phyloP scores from a whole-genome alignment of 1,140 invertebrate genomes.

The Nilaparvata lugens region DNA sequence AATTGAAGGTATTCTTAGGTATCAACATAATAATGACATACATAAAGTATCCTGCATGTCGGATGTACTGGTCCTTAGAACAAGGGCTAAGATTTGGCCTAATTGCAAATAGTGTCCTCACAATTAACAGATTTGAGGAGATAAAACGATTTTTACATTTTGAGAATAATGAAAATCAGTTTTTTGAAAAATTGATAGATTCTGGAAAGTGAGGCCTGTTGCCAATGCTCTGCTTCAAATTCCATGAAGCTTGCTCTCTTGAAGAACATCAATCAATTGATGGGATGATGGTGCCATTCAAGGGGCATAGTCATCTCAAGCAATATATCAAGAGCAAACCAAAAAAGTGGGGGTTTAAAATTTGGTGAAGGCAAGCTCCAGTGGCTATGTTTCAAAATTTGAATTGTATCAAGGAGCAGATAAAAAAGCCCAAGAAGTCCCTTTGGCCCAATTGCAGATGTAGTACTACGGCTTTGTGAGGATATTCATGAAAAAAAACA shows the following conservation, averaged over 20 bases:
- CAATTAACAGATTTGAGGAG: constrained; percentile 26
- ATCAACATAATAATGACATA: constrained; percentile 20
- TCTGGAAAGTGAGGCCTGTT: constrained; percentile 27
- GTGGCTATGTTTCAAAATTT: constrained; percentile 28
- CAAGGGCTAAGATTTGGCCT: constrained; percentile 6
- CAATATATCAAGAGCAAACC: constrained; percentile 31
- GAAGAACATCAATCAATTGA: constrained; percentile 32
- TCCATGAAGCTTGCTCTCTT: constrained; percentile 25
- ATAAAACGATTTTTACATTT: constrained; percentile 30
- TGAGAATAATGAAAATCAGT: constrained; percentile 25
- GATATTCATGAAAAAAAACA: constrained; percentile 27
- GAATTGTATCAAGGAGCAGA: constrained; percentile 30
- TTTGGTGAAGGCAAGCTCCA: constrained; percentile 25
- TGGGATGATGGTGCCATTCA: constrained; percentile 31
- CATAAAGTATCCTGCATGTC: constrained; percentile 11
- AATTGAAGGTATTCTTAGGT: constrained; percentile 13
- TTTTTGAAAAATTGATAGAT: constrained; percentile 12
- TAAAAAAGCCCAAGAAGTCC: constrained; percentile 20
- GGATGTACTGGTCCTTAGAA: constrained; percentile 18
- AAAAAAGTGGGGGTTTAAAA: constrained; percentile 33
- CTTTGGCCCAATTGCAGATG: constrained; percentile 30
- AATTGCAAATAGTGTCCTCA: constrained; percentile 22
- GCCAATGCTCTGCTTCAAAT: constrained; percentile 21
- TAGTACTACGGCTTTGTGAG: constrained; percentile 25
- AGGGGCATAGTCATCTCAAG: constrained; percentile 26